These are phyloP conservation scores for Dasyurus viverrinus DNA, from an alignment of 2,113 vertebrate species.

Conservation along the genomic window DNA sequence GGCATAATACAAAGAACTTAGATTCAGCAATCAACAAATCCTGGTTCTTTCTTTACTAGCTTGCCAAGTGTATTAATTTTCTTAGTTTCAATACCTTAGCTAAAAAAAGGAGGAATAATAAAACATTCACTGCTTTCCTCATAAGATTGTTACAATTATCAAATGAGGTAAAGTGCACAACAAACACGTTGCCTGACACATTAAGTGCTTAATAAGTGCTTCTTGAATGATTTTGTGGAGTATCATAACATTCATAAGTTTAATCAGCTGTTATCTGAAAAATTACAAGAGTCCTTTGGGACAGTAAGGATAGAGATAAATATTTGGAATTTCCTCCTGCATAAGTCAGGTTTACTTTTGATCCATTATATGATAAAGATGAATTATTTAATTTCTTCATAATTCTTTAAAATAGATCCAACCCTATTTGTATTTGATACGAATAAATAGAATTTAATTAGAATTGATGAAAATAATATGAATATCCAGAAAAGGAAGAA, in stretches of 20 bases:
- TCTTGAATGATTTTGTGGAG: neutral
- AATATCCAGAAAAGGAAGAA: constrained; percentile 21
- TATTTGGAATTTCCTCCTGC: neutral
- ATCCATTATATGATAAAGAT: neutral
- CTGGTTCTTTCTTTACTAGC: neutral
- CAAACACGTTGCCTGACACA: neutral
- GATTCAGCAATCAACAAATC: neutral
- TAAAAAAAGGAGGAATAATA: neutral
- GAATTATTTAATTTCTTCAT: neutral
- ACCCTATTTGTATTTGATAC: neutral
- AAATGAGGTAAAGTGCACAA: neutral
- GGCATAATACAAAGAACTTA: neutral
- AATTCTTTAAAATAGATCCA: constrained; percentile 17
- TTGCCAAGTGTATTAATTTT: neutral
- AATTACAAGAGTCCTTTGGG: neutral
- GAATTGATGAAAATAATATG: neutral
- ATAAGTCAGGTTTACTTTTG: neutral
- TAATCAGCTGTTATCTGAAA: neutral
- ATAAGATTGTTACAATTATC: neutral
- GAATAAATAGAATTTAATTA: constrained; percentile 11
- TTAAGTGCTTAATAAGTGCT: neutral
- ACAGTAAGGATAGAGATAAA: neutral
- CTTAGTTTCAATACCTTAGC: neutral
- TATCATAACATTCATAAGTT: neutral
- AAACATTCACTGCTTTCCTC: neutral